Evolutionary conservation across 2,888 invertebrate species (phyloP), one percentile per base, ranked within the genome.

Genomic region (Lithophane semibrunnea): DNA sequence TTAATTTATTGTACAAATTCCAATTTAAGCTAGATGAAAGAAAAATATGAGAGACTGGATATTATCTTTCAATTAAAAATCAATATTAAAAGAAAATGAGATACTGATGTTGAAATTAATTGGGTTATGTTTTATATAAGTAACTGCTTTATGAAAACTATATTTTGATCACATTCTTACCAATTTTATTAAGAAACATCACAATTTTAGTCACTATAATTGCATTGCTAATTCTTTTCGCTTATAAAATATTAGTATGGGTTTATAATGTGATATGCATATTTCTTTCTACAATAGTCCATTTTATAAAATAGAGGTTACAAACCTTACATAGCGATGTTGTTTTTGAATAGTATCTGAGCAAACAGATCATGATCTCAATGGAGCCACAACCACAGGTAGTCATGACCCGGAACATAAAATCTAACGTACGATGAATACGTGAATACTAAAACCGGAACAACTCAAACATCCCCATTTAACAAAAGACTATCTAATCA

Each of bases 351-450:
- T 21, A 44, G 24, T 63, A 68, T 60, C 21, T 77, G 71, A 66
- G 61, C 64, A 82, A 73, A 79, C 82, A 63, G 82, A 73, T 85
- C 82, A 85, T 82, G 85, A 84, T 60, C 69, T 12, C 49, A 65
- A 65, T 71, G 18, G 44, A 10, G 73, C 77, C 65, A 49, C 74
- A 72, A 75, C 77, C 65, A 49, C 74, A 72, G 64, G 77, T 75
- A 78, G 52, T 37, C 60, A 70, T 58, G 61, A 47, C 24, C 66
- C 56, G n/a, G 21, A 71, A 71, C 61, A 71, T 82, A 85, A 82
- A 85, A 54, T 72, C 10, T 58, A 71, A 79, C 64, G 64, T 79
- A 73, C 73, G 56, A 63, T 84, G 79, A 85, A 85, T 79, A 77
- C 73, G 29, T 73, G 52, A 82, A 78, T 78, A 68, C 24, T 29